phyloP scores from a whole-genome alignment of 2,888 invertebrate species.

The Leucophenga montana region DNA sequence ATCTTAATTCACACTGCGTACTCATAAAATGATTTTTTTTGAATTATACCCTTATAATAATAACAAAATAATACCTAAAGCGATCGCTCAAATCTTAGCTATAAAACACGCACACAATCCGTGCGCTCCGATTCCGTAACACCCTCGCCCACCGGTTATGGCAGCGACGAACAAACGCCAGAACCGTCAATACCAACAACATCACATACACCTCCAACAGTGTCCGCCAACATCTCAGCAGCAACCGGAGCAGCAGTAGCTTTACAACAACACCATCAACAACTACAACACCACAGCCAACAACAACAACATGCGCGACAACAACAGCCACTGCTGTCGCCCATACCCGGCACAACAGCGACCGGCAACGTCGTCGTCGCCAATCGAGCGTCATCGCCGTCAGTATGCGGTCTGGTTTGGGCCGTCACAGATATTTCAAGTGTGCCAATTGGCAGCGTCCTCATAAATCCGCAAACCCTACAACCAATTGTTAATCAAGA shows the following conservation, averaged over 20 bases:
- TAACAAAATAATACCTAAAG: not conserved
- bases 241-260: conserved; percentile 39
- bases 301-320: conserved; percentile 36
- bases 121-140: conserved; percentile 82
- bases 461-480: conserved; percentile 84
- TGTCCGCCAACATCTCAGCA: conserved; percentile 36
- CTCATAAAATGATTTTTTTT: not conserved
- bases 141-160: conserved; percentile 81
- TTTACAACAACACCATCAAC: conserved; percentile 31
- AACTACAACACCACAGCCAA: conserved; percentile 34
- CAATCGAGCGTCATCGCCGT: conserved; percentile 35
- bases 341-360: not conserved
- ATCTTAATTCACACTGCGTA: not conserved
- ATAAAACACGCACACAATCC: conserved; percentile 74
- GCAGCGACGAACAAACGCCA: conserved; percentile 73
- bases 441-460: conserved; percentile 89
- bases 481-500: conserved; percentile 74
- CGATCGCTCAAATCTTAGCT: conserved; percentile 57
- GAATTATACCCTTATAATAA: not conserved
- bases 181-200: conserved; percentile 51
- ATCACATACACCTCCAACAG: conserved; percentile 28
- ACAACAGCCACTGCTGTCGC: conserved; percentile 16
- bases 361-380: conserved; percentile 31
- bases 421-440: conserved; percentile 89
- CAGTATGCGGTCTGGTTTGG: conserved; percentile 80